Percentiles rank a stretch among this genome's conserved stretches.
Evolutionary conservation across 1,140 invertebrate genomes (phyloP).

Genomic region (Trachymyrmex cornetzi): DNA sequence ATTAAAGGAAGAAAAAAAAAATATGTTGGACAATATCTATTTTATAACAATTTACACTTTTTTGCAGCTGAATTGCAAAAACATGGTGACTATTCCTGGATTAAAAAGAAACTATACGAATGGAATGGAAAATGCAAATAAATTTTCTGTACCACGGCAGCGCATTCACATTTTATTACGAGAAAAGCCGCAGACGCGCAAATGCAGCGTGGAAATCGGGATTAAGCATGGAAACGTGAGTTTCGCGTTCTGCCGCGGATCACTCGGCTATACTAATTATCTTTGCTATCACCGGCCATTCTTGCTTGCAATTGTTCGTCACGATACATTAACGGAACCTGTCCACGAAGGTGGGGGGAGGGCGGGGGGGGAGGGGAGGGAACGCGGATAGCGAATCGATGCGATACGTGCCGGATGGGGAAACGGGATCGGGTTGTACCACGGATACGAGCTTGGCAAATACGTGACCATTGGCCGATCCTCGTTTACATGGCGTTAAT

Average conservation of each 20-base stretch:
- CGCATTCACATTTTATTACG: neutral
- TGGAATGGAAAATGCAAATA: neutral
- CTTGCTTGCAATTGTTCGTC: conserved; percentile 63
- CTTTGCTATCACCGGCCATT: conserved; percentile 33
- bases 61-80: too few relatives aligned
- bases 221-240: neutral
- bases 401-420: conserved; percentile 26
- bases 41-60: too few relatives aligned
- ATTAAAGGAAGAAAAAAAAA: too few relatives aligned
- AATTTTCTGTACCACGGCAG: neutral
- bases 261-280: conserved; percentile 59
- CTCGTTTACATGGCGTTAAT: conserved; percentile 66
- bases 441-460: conserved; percentile 18
- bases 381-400: conserved; percentile 33
- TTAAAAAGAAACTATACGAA: neutral
- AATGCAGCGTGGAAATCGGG: neutral
- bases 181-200: neutral
- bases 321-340: conserved; percentile 38
- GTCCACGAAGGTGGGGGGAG: neutral
- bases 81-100: too few relatives aligned
- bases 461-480: conserved; percentile 50
- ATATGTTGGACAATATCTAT: too few relatives aligned
- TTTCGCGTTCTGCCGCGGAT: conserved; percentile 25
- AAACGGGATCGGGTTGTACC: conserved; percentile 13
- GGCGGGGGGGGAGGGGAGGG: neutral